These are phyloP conservation scores for Drosophila stalkeri DNA, from an alignment of 2,888 invertebrate genomes.

Conservation along the genomic window DNA sequence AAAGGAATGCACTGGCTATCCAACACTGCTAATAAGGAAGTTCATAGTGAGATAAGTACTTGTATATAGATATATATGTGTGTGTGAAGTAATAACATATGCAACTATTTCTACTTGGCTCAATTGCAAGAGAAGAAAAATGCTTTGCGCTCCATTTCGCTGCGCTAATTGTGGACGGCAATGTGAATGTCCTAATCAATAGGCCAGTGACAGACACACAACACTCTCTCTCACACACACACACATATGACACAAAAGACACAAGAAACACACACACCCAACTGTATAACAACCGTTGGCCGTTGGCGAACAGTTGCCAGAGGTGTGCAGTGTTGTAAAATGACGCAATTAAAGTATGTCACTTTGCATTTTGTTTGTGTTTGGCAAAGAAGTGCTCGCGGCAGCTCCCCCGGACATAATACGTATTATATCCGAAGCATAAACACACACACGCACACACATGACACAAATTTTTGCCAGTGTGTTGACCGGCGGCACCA, in stretches of 20 bases:
- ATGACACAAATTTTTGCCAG: conserved; percentile 67
- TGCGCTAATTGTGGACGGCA: conserved; percentile 53
- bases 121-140: conserved; percentile 25
- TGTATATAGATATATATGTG: background rate
- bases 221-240: background rate
- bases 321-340: conserved; percentile 56
- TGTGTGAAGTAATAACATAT: conserved; percentile 18
- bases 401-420: conserved; percentile 42
- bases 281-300: conserved; percentile 28
- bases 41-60: conserved; percentile 29
- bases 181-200: conserved; percentile 73
- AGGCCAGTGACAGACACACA: conserved; percentile 60
- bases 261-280: conserved; percentile 7
- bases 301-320: conserved; percentile 22
- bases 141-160: conserved; percentile 47
- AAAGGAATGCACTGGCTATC: conserved; percentile 15
- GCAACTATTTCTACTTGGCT: conserved; percentile 26
- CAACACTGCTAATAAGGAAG: conserved; percentile 51
- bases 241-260: background rate
- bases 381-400: conserved; percentile 36
- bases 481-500: conserved; percentile 33
- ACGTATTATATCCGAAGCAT: conserved; percentile 40
- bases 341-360: conserved; percentile 75
- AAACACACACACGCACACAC: conserved; percentile 26
- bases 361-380: conserved; percentile 44